Base-by-base conservation (phyloP, 2,113 vertebrate species). In the Chroicocephalus ridibundus region DNA sequence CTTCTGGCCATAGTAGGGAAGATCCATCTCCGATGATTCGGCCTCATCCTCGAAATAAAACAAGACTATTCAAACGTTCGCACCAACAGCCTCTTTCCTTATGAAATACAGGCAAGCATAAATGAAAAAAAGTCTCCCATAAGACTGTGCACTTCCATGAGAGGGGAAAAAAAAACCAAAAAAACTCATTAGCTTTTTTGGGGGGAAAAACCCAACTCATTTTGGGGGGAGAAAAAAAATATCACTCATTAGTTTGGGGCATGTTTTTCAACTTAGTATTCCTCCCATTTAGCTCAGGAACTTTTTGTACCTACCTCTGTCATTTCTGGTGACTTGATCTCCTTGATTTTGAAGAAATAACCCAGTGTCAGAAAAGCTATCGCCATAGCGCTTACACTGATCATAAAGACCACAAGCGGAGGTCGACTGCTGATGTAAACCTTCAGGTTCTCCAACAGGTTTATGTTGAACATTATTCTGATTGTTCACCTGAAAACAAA, bases 331-430 rank as follows among this genome's bases (percentile, higher is more conserved):
- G 99, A 99, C 95, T 99, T 99, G 94, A 99, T 99, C 98, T 99
- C 99, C 97, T 99, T 99, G 96, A 99, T 99, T 94, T 99, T 99
- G 97, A 99, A 99, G 98, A 99, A 99, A 86, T 99, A 99, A 16
- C 99, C 99, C 70, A 99, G 98, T 29, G 99, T 99, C 58, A 99
- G 98, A 96, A 99, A 99, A 89, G 99, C 99, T 49, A 99, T 99
- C 87, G 99, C 99, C 98, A 99, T 98, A 31, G 99, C 98, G 11
- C 99, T 99, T 49, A 99, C 99, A 5, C 99, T 99, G 98, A 99
- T 98, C 99, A 99, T 99, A 54, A 99, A 99, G 83, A 99, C 99
- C 98, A 99, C 99, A 95, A 99, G 98, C 0, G 99, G 99, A 4
- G 99, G 99, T 86, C 99, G 99, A 94, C 98, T 99, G 98, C 98